Base-by-base conservation (phyloP, 2,797 vertebrate species). In the Channa striata region DNA sequence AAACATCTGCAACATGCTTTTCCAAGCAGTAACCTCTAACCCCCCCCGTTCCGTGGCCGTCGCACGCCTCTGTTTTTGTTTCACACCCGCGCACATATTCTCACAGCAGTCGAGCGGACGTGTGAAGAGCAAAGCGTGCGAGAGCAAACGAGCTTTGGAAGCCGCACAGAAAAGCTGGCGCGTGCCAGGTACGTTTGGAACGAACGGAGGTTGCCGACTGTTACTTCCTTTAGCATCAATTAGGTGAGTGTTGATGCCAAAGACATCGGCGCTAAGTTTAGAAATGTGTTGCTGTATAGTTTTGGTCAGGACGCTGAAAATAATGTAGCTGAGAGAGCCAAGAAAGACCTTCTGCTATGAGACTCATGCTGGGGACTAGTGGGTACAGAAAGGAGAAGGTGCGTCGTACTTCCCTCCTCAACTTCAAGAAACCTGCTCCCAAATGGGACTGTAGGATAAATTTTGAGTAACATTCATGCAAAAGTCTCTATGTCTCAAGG, bases 331-430 rank as follows among this genome's bases (percentile, higher is more conserved):
- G 34, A 50, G 60, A 11, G 63, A 51, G 69, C 68, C 74, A 82
- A 73, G 60, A 68, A 25, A 72, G 53, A 47, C 53, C 67, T 74
- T 75, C 71, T 76, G 68, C 53, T 77, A 9, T 61, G 65, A 73
- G 63, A 63, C 46, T 63, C 39, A 30, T 80, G 25, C 64, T 11
- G 7, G 74, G 53, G 47, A 71, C 30, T 20, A 0, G 52, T 68
- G 68, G 71, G 59, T 61, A 39, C 12, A 52, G 30, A 14, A 43
- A 49, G 6, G 9, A 33, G 64, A 65, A 13, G 30, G 1, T 20
- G 59, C 10, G 1, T 12, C 40, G 2, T 25, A 30, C 21, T 60
- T 67, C 11, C 42, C 25, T 53, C n/a, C 21, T 54, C 44, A 30
- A 48, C 23, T 44, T 19, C 23, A 11, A 12, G 12, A 63, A 71